Evolutionary conservation across 2,113 vertebrate species (phyloP).

Genomic region (Oncorhynchus nerka): DNA sequence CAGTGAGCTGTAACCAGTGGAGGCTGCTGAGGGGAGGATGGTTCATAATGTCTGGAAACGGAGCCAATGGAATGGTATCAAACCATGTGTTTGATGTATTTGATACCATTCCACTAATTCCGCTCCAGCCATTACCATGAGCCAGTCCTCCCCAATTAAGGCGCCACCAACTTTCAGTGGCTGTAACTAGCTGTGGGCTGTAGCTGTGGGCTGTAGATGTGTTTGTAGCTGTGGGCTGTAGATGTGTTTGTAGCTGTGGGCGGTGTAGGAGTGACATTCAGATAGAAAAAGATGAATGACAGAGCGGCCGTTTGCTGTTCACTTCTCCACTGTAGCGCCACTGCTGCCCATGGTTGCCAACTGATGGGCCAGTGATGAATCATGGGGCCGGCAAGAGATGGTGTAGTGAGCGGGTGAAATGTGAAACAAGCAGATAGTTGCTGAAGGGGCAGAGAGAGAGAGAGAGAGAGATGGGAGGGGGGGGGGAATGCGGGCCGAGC

Average conservation of each 20-base stretch:
- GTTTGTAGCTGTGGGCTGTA: not conserved
- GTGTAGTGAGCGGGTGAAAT: conserved; percentile 18
- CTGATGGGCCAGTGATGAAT: conserved; percentile 43
- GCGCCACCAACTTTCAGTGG: too few relatives aligned
- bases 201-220: too few relatives aligned
- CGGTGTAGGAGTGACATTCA: conserved; percentile 34
- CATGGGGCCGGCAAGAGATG: conserved; percentile 20
- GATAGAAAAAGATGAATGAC: conserved; percentile 44
- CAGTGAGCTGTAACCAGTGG: too few relatives aligned
- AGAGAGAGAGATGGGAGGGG: not conserved
- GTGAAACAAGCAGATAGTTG: conserved; percentile 48
- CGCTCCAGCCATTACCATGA: too few relatives aligned
- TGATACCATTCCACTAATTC: too few relatives aligned
- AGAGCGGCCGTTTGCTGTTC: conserved; percentile 29
- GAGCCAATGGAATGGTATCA: too few relatives aligned
- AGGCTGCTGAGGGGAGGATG: too few relatives aligned
- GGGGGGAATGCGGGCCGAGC: too few relatives aligned
- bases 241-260: not conserved
- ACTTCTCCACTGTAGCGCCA: not conserved
- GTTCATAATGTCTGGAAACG: too few relatives aligned
- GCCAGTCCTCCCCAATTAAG: too few relatives aligned
- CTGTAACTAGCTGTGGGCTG: too few relatives aligned
- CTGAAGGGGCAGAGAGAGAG: conserved; percentile 26
- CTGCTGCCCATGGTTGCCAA: not conserved
- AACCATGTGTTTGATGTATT: too few relatives aligned